These are phyloP conservation scores for Phalanger gymnotis DNA, from an alignment of 2,797 vertebrate species.

Conservation along the genomic window DNA sequence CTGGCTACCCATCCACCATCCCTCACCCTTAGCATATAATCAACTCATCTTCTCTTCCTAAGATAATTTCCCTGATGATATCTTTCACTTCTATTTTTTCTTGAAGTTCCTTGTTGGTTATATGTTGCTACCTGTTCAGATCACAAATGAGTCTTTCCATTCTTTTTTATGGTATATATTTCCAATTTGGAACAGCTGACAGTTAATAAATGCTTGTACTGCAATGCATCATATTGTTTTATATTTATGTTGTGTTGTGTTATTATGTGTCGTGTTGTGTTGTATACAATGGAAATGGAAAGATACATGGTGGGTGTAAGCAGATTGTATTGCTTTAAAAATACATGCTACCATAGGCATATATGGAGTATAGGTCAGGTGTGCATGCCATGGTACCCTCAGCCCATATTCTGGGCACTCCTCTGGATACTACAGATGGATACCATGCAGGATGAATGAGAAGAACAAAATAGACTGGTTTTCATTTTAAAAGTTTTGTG, in stretches of 20 bases:
- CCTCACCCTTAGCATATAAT: background rate
- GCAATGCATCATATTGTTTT: background rate
- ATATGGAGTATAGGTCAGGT: background rate
- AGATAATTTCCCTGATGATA: background rate
- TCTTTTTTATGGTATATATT: background rate
- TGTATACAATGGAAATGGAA: background rate
- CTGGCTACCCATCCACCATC: background rate
- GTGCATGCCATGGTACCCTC: background rate
- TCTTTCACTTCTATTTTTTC: background rate
- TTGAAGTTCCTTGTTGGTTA: background rate
- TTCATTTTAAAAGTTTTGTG: background rate
- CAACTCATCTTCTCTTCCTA: background rate
- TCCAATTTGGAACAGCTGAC: background rate
- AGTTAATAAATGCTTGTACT: background rate
- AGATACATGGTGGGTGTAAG: background rate
- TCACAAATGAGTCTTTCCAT: background rate
- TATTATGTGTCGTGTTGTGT: background rate
- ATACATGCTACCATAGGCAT: background rate
- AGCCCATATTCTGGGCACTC: background rate
- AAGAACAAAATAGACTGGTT: background rate
- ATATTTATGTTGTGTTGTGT: background rate
- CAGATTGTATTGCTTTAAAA: background rate
- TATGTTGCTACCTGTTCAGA: background rate
- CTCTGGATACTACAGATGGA: background rate
- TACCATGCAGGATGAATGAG: background rate